phyloP scores from a whole-genome alignment of 2,888 invertebrate species.

The Ophion ventricosus region DNA sequence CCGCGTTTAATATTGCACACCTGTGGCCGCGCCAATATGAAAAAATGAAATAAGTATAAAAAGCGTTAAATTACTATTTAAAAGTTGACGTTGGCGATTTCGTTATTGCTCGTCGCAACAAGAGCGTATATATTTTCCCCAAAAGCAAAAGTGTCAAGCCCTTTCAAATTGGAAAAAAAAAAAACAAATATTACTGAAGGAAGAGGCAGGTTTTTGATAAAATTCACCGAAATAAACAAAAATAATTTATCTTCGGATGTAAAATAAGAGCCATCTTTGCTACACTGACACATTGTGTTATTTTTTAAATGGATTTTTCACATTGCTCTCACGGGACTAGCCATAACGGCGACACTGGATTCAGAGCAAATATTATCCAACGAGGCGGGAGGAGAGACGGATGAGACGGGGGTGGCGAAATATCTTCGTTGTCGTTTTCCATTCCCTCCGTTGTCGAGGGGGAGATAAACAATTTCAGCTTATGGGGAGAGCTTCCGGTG shows the following conservation, averaged over 20 bases:
- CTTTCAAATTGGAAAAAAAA: background rate
- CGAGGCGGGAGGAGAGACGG: constrained; percentile 17
- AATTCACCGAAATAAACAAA: background rate
- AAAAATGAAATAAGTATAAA: constrained; percentile 5
- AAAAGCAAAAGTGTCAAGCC: background rate
- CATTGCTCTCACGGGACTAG: constrained; percentile 24
- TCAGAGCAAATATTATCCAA: constrained; percentile 59
- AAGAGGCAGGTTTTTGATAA: background rate
- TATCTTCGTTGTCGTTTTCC: constrained; percentile 20
- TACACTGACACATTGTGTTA: background rate
- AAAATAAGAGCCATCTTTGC: background rate
- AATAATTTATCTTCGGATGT: background rate
- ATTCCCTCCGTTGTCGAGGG: constrained; percentile 16
- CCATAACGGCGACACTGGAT: constrained; percentile 47
- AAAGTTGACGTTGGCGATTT: background rate
- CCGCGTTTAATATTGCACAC: constrained; percentile 12
- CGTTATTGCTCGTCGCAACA: background rate
- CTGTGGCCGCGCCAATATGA: constrained; percentile 1
- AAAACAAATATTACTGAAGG: background rate
- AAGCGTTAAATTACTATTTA: constrained; percentile 7
- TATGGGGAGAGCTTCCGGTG: constrained; percentile 54
- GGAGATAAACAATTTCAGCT: constrained; percentile 62
- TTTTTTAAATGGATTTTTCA: constrained; percentile 23
- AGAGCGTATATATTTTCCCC: background rate
- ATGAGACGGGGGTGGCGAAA: background rate